Evolutionary conservation across 23 tunicate species (phyloP), one percentile per base, ranked within the genome.

Genomic region (Halocynthia roretzi): DNA sequence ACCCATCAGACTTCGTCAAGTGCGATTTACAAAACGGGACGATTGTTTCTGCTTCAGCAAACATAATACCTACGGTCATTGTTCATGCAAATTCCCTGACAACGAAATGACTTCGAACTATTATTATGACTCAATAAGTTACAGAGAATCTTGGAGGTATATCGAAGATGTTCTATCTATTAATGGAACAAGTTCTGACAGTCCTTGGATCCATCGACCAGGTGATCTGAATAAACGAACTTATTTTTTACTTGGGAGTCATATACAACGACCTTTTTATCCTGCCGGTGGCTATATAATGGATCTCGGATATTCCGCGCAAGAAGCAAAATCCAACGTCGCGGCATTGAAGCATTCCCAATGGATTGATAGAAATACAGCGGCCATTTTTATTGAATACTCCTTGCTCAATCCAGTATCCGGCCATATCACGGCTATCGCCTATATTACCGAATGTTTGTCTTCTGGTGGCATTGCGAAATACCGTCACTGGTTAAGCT

Each of bases 201-300:
- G 70, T 50, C 83, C 87, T 8, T 88, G 86, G 87, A 18, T 50
- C 18, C 79, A 88, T 50, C 55, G 17, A 18, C 40, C 56, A 6
- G 11, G 72, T 0, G 79, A 64, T 15, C 72, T 12, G 5, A 48
- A 57, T 0, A 56, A 15, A 7, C 67, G 50, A 8, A 64, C 76
- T 20, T 15, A 56, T 20, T 57, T 72, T 8, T 64, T 50, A 54
- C 55, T 61, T 8, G 96, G 88, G 0, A 89, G 82, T 62, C 14
- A 56, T 50, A 53, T 89, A 0, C 58, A 61, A 2, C 76, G 96
- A 18, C 7, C 48, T 12, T 71, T 56, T 20, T 88, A 88, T 65
- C 96, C 88, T 5, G 22, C 44, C 19, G 96, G 88, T 10, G 96
- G 96, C 5, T 89, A 84, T 56, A 56, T 80, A 10, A 72, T 84